Evolutionary conservation across 30 jellyfish, hydroid and myxozoan genomes (phyloP).

Genomic region (Pelagia noctiluca): DNA sequence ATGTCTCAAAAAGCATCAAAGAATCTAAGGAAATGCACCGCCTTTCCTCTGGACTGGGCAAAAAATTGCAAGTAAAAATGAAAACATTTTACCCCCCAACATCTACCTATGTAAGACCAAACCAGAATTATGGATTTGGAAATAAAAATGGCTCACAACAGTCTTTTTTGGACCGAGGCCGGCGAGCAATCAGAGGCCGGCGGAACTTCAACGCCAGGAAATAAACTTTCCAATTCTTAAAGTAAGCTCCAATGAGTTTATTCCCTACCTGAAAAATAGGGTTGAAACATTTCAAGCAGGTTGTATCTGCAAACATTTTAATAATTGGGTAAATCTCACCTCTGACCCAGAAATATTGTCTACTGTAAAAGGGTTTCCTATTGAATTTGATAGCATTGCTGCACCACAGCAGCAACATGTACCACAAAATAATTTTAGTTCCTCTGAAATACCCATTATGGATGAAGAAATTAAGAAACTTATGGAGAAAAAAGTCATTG

Average conservation of each 20-base stretch:
- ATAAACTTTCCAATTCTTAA: conserved; percentile 1
- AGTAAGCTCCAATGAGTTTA: too few species aligned
- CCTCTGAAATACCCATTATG: too few species aligned
- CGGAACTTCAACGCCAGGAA: too few species aligned
- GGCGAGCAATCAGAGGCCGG: too few species aligned
- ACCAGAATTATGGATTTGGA: too few species aligned
- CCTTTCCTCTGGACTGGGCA: neutral
- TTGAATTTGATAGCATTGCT: conserved; percentile 13
- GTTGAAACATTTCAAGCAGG: conserved; percentile 5
- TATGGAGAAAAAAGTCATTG: conserved; percentile 4
- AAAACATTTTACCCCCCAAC: conserved; percentile 6
- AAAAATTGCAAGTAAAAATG: neutral
- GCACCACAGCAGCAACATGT: too few species aligned
- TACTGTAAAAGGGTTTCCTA: conserved; percentile 20
- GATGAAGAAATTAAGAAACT: conserved; percentile 13
- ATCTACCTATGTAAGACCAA: neutral
- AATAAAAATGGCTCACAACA: too few species aligned
- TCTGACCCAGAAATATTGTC: conserved; percentile 5
- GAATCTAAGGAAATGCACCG: too few species aligned
- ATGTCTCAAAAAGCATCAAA: too few species aligned
- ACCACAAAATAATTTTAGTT: too few species aligned
- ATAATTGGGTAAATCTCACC: neutral
- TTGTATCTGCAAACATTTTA: neutral
- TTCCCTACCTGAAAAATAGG: neutral
- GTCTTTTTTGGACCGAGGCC: too few species aligned